Evolutionary conservation across 1,140 invertebrate species (phyloP), one percentile per base, ranked within the genome.

Genomic region (Eupristina koningsbergeri): DNA sequence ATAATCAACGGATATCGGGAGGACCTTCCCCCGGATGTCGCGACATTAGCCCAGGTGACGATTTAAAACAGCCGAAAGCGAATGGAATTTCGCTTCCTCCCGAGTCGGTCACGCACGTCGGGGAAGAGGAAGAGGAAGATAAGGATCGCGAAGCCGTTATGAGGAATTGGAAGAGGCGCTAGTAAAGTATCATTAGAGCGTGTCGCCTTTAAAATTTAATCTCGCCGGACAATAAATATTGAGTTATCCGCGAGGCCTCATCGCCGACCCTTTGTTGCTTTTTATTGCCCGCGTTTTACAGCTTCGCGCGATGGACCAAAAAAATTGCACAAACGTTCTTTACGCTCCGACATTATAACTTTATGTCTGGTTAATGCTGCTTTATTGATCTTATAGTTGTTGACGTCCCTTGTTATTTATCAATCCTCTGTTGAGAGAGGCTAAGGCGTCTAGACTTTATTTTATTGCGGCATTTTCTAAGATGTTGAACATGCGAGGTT

Each of bases 131-230:
- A 22, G 67, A 71, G 19, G 11, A 7, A 26, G 53, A 75, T 75
- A 53, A 29, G n/a, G 45, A 75, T 75, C 73, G 67, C 36, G 67
- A 19, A 41, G 36, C 67, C 22, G 73, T 75, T 58, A 29, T 29
- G 73, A 22, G 26, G 58, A 67, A 67, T 79, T 41, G 77, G 78
- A 71, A 47, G 41, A 64, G 64, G 36, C 34, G 41, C 36, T 50
- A 39, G 63, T 69, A 69, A 71, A 80, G 64, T 80, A 80, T 69
- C 63, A 80, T 71, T 71, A 80, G 78, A 67, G 29, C 39, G 36
- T 31, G 53, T 58, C 39, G 78, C 45, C 64, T 53, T 41, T 71
- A 80, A 80, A 81, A 81, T 81, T 81, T 81, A 58, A 81, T 81
- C 67, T 73, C 34, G 22, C 50, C 41, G 79, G 47, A 26, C 61